Evolutionary conservation across 2,113 vertebrate species (phyloP), one percentile per base, ranked within the genome.

Genomic region (Epinephelus moara): DNA sequence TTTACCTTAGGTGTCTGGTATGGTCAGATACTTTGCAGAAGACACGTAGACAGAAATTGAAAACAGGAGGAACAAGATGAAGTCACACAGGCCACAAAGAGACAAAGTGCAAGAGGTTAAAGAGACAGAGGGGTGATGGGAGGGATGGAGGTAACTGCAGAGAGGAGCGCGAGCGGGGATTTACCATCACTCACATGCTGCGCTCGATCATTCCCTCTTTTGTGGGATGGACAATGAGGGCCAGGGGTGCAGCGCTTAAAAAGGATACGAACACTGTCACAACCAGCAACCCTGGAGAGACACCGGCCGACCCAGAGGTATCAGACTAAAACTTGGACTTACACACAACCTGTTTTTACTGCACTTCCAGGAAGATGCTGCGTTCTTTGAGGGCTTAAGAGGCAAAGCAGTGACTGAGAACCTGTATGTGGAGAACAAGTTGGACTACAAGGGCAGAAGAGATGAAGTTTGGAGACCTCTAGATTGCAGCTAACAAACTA

Each of bases 171-270:
- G 50, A 71, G 68, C 37, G 59, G 27, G 87, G 89, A 74, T 83
- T 93, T 93, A 89, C 74, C 88, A 59, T 88, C 82, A 68, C 89
- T 89, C 88, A 91, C 91, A 93, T 90, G 89, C 73, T 91, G 88
- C 89, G 21, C 94, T 94, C 80, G 88, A 94, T 94, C 89, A 91
- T 94, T 95, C 89, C 77, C 91, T 85, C 91, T 83, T 90, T 95
- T 94, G 91, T 94, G 63, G 82, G n/a, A 25, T 11, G 84, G 88
- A 96, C 91, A 91, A 95, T 93, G 83, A 80, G 74, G 73, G 80
- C 75, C 83, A 69, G 92, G 74, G 75, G 82, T 88, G n/a, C 75
- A 78, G 78, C 87, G 91, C 66, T 94, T 95, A 93, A 94, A 96
- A 95, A 91, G 90, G 85, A 91, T 72, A 81, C 57, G 77, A 74